Percentiles rank a stretch among this genome's conserved stretches.
Evolutionary conservation across 2,113 vertebrate genomes (phyloP).

Genomic region (Triplophysa rosa): DNA sequence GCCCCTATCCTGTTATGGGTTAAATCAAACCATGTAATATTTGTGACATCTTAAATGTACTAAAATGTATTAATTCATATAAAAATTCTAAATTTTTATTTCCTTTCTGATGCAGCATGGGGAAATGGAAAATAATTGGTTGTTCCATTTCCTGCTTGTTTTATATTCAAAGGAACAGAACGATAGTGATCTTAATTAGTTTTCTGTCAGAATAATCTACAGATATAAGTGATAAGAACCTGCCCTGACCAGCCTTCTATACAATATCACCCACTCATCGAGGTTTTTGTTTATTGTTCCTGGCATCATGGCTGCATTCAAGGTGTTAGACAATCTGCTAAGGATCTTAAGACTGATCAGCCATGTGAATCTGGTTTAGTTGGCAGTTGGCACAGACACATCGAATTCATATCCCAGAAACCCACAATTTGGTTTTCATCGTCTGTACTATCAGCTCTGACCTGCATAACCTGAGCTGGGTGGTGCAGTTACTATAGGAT

Average conservation of each 20-base stretch:
- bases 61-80: no score
- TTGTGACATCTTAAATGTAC: not conserved
- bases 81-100: not conserved
- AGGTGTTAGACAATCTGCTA: not conserved
- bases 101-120: not conserved
- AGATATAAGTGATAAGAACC: constrained; percentile 15
- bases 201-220: not conserved
- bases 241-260: not conserved
- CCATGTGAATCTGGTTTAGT: not conserved
- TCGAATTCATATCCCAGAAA: constrained; percentile 54
- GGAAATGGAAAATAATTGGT: not conserved
- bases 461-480: constrained; percentile 49
- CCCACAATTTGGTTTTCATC: constrained; percentile 65
- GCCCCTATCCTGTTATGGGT: not conserved
- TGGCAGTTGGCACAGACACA: not conserved
- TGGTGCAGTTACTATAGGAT: constrained; percentile 56
- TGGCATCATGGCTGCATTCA: not conserved
- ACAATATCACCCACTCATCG: not conserved
- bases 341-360: constrained; percentile 7
- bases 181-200: constrained; percentile 5
- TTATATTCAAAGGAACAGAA: not conserved
- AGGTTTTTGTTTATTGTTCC: not conserved
- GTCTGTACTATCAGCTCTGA: constrained; percentile 62
- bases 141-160: not conserved
- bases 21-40: constrained; percentile 26